Conservation (phyloP, 1,140 invertebrate genomes). For the Drosophila kanapiae region DNA sequence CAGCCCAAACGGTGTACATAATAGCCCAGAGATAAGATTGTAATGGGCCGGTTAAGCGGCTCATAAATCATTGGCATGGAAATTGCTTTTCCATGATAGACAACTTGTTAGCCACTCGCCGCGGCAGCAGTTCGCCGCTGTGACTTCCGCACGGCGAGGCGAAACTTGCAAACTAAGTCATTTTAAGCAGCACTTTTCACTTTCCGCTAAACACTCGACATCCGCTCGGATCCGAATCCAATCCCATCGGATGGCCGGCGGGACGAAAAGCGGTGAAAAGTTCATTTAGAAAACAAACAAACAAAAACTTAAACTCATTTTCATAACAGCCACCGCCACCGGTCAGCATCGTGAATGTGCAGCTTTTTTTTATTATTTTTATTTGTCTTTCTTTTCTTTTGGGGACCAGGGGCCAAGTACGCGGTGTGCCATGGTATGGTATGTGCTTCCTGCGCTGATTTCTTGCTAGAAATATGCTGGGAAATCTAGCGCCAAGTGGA, state of each 20-base stretch:
- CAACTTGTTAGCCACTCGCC: conserved; percentile 66
- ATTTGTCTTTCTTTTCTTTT: conserved; percentile 12
- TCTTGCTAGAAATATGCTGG: conserved; percentile 71
- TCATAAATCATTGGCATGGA: conserved; percentile 83
- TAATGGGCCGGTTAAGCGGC: conserved; percentile 79
- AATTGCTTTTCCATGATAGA: conserved; percentile 82
- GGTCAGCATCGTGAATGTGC: conserved; percentile 73
- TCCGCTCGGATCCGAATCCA: conserved; percentile 51
- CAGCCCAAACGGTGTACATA: conserved; percentile 82
- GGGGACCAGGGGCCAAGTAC: not conserved
- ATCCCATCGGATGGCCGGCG: conserved; percentile 12
- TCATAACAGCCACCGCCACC: conserved; percentile 62
- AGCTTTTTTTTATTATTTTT: conserved; percentile 53
- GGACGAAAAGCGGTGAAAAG: conserved; percentile 54
- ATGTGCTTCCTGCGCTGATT: conserved; percentile 78
- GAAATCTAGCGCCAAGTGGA: conserved; percentile 28
- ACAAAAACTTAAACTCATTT: conserved; percentile 78
- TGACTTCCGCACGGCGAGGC: conserved; percentile 69
- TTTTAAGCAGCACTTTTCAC: conserved; percentile 83
- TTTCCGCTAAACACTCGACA: conserved; percentile 81
- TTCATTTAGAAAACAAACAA: conserved; percentile 78
- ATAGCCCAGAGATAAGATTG: conserved; percentile 79
- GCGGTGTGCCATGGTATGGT: conserved; percentile 43
- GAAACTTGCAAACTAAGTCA: conserved; percentile 80
- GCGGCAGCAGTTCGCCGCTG: conserved; percentile 10